Evolutionary conservation across 2,888 invertebrate genomes (phyloP), one percentile per base, ranked within the genome.

Genomic region (Agonopterix heracliana): DNA sequence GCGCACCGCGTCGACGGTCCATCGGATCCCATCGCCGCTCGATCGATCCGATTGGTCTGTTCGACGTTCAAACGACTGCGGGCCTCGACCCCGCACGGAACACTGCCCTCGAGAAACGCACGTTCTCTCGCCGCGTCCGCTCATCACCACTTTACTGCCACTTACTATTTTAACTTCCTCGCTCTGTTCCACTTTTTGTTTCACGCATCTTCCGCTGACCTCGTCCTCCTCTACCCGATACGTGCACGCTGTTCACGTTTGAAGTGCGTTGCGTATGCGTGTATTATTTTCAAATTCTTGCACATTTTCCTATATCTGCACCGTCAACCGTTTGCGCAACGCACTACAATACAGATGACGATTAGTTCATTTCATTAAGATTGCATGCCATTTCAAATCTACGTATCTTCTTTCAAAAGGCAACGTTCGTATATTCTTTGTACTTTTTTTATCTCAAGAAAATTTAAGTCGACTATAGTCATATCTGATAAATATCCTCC

Each of bases 91-190:
- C 87, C 87, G 87, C 87, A 87, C 87, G 87, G 87, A 87, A 87
- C 87, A 88, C 87, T 78, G 66, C 66, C 70, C 64, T 64, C 77
- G 77, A 75, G 78, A 79, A 71, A 74, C 74, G 81, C 82, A 82
- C 81, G 76, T 73, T 79, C 26, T 78, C 70, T 78, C 71, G 78
- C 67, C 78, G 79, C 78, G 78, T 75, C 74, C 75, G 77, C 75
- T 81, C 84, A 82, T 84, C 74, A 82, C 83, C 75, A 85, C 85
- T 85, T 79, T 81, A 84, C 86, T 83, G 74, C 78, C 79, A 86
- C 82, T 76, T 70, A 84, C 84, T 83, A 66, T 82, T 78, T 70
- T 76, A 66, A 79, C 82, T 80, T 80, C 80, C 83, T 80, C 64
- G 72, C 72, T 78, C 78, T 81, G 67, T 76, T 72, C 73, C 74